These are phyloP conservation scores for Drosophila percnosoma DNA, from an alignment of 2,888 invertebrate species.

Conservation along the genomic window DNA sequence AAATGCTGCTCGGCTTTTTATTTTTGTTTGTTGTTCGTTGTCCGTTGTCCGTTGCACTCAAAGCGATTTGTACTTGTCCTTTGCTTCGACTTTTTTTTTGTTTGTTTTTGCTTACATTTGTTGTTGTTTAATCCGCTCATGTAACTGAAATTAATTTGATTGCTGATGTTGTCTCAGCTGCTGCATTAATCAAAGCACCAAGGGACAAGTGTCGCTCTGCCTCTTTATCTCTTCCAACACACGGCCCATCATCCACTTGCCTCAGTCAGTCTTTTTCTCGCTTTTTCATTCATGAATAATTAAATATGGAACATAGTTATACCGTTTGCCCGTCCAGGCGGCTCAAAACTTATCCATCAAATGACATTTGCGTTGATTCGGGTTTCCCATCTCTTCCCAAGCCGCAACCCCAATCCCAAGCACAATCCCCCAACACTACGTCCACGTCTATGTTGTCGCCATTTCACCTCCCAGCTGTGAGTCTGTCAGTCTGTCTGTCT, in stretches of 20 bases:
- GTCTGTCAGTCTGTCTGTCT: conserved; percentile 3
- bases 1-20: conserved; percentile 51
- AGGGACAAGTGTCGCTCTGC: conserved; percentile 31
- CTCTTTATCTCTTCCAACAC: background rate
- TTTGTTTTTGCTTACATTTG: conserved; percentile 1
- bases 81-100: conserved; percentile 10
- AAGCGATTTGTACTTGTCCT: conserved; percentile 57
- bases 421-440: background rate
- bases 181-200: conserved; percentile 73
- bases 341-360: conserved; percentile 77
- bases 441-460: background rate
- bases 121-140: conserved; percentile 69
- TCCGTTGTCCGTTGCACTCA: conserved; percentile 32
- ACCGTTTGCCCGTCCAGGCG: conserved; percentile 47
- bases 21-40: conserved; percentile 19
- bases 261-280: background rate
- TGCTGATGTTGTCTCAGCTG: conserved; percentile 80
- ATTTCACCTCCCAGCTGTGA: conserved; percentile 19
- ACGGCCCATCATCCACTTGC: background rate
- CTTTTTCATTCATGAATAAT: conserved; percentile 67
- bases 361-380: conserved; percentile 77
- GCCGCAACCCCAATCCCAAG: background rate
- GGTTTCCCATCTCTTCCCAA: conserved; percentile 43
- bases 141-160: conserved; percentile 79
- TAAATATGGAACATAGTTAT: conserved; percentile 75